phyloP scores from a whole-genome alignment of 2,113 vertebrate species.

The Salvator merianae region DNA sequence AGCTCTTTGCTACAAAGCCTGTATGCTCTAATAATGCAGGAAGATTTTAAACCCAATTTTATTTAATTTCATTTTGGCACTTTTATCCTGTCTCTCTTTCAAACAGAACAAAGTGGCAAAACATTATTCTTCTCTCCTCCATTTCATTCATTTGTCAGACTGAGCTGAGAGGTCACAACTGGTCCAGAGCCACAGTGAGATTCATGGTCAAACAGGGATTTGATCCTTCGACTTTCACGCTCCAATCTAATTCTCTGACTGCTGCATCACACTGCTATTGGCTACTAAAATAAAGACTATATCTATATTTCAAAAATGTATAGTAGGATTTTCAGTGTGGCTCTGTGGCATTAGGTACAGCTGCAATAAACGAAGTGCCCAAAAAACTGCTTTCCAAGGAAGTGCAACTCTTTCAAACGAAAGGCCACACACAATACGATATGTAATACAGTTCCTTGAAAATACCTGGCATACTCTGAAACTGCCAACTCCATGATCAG shows the following conservation, averaged over 20 bases:
- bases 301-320: no score
- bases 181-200: no score
- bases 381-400: conserved; percentile 3
- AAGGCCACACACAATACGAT: background rate
- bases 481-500: background rate
- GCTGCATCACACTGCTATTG: no score
- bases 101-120: no score
- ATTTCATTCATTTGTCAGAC: no score
- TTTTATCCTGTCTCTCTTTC: background rate
- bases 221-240: no score
- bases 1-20: background rate
- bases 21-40: background rate
- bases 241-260: no score
- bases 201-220: no score
- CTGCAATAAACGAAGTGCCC: background rate
- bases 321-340: background rate
- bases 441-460: background rate
- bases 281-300: background rate
- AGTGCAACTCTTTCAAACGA: background rate
- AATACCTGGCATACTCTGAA: background rate
- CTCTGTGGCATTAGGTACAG: background rate
- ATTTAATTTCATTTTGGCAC: background rate
- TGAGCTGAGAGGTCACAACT: no score
- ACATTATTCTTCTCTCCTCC: no score
- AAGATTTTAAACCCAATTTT: no score